Base-by-base conservation (phyloP, 2,888 invertebrate genomes). In the Conchocele bisecta region DNA sequence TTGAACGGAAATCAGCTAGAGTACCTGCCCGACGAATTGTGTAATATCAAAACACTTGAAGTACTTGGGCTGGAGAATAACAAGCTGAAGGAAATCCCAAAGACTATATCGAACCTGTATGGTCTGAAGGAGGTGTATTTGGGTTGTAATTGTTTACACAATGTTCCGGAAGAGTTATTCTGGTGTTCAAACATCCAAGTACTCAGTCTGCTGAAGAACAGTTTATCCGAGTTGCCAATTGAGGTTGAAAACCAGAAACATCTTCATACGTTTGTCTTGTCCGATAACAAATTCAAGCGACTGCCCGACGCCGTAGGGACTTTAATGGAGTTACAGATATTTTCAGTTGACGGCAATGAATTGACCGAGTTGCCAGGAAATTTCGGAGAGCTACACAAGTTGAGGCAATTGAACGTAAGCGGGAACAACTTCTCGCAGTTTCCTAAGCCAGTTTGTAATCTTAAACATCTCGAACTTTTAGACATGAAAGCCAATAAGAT, bases 11-110 rank as follows among this genome's bases (percentile, higher is more conserved):
- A 90, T 74, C 29, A 75, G 22, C 56, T 90, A n/a, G 74, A 80
- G 26, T 63, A 63, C 3, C 67, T 90, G 3, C 89, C 89, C 0
- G 79, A 72, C 11, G 87, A 88, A 53, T 66, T 89, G 6, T 84
- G 82, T 51, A 50, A 79, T 28, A 68, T 88, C 11, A 65, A 67
- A 53, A 61, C 70, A 5, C 79, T 89, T 1, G 84, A 86, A 54
- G 82, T 88, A 7, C 63, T 89, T 1, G 83, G 86, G 5, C 70
- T 89, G 13, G 87, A 88, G 54, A 86, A 85, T 46, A 90, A 90
- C 58, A 44, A 60, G 31, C 70, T 90, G 2, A 69, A 70, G 46
- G 58, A 51, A n/a, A 66, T 90, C 28, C 88, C 89, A 5, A 75
- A 70, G 13, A 68, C 81, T 28, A 85, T 89, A 48, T 87, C 87